These are phyloP conservation scores for Menura novaehollandiae DNA, from an alignment of 2,113 vertebrate genomes.

Conservation along the genomic window DNA sequence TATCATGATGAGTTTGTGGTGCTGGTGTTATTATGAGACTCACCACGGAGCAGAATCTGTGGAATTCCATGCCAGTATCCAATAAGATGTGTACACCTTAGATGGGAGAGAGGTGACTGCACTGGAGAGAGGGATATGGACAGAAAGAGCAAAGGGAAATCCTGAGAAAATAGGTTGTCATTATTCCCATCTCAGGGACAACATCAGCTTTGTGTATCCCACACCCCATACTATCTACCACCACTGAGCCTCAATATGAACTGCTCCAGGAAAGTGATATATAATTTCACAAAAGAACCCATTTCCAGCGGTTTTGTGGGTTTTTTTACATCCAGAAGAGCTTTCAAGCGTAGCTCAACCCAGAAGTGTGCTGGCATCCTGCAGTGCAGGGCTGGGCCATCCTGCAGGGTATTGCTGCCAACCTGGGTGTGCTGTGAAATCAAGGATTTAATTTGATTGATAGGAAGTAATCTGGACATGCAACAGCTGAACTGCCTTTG, in stretches of 20 bases:
- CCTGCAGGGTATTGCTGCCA: neutral
- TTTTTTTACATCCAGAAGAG: neutral
- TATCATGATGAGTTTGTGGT: neutral
- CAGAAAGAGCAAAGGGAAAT: neutral
- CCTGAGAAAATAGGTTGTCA: neutral
- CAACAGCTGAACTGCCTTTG: neutral
- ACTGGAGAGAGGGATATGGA: accelerated
- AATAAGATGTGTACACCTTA: neutral
- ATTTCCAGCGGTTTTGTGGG: neutral
- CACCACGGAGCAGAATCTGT: neutral
- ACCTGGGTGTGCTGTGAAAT: neutral
- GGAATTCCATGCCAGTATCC: neutral
- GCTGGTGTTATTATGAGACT: neutral
- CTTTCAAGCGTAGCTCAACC: neutral
- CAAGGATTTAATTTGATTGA: neutral
- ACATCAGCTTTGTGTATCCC: no score
- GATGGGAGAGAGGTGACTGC: neutral
- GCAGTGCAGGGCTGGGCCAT: neutral
- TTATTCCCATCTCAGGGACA: neutral
- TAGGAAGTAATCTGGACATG: neutral
- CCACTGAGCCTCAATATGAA: neutral
- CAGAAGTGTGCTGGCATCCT: neutral
- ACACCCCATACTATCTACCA: neutral
- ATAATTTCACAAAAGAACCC: accelerated
- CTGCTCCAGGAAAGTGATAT: neutral